Evolutionary conservation across 2,888 invertebrate genomes (phyloP), one percentile per base, ranked within the genome.

Genomic region (Athrips mouffetella): DNA sequence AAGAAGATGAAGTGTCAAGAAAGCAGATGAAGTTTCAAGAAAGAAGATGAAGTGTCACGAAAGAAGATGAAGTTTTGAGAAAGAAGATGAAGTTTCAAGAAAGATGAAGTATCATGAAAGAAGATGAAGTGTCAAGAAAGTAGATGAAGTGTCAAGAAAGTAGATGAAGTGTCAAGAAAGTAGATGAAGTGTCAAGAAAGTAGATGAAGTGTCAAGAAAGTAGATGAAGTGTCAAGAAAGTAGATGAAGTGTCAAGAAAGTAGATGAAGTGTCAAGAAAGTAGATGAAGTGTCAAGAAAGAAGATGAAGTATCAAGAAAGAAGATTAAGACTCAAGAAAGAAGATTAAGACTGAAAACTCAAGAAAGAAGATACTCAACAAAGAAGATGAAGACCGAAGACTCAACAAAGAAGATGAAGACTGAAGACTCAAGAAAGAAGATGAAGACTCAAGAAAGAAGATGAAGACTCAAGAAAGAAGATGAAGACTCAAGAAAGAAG

Each of bases 11-110:
- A 35, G 18, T 29, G 1, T 11, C 18, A 48, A 46, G 47, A 52
- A 37, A 21, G 48, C 55, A 55, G 53, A 55, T 6, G 25, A 44
- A 53, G 45, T 27, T 45, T 25, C 42, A 41, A 51, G 41, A 40
- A 37, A 20, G 39, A 45, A 39, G 27, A 21, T 1, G 1, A 29
- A 47, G 31, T 23, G 33, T 8, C 15, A 2, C 29, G 25, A 8
- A 49, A 49, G 39, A 27, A 25, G 15, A 20, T 20, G n/a, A n/a
- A 37, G 40, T 33, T 6, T 16, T 20, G 33, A 45, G 49, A 40
- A 33, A 33, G 29, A 40, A 6, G 11, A 27, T 30, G 25, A 30
- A 13, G 27, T 4, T n/a, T n/a, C n/a, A n/a, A 33, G 21, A 21
- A 35, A 18, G 48, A 15, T 1, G 13, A 8, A 48, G 37, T 30